phyloP scores from a whole-genome alignment of 2,113 vertebrate species.

The Poeciliopsis prolifica region DNA sequence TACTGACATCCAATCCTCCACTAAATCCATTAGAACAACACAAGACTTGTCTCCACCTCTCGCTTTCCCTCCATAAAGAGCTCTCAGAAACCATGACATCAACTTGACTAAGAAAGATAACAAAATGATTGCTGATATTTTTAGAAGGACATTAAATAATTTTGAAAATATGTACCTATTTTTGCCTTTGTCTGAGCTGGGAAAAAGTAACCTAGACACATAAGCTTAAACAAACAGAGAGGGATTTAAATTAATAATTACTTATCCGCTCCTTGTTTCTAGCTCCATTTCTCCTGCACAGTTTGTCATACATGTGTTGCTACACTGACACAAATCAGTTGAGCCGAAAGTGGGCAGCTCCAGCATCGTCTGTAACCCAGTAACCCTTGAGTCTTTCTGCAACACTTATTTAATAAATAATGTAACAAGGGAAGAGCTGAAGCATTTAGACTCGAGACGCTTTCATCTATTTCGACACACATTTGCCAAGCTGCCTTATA shows the following conservation, averaged over 20 bases:
- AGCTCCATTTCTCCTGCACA: conserved; percentile 9
- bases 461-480: conserved; percentile 40
- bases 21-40: conserved; percentile 7
- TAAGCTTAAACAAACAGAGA: not conserved
- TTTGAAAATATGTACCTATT: not conserved
- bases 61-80: not conserved
- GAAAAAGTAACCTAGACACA: not conserved
- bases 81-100: not conserved
- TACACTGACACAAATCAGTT: conserved; percentile 22
- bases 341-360: conserved; percentile 31
- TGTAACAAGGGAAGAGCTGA: conserved; percentile 44
- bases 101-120: not conserved
- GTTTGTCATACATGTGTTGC: conserved; percentile 17
- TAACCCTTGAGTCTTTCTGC: conserved; percentile 59
- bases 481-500: conserved; percentile 34
- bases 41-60: not conserved
- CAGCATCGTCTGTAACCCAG: conserved; percentile 58
- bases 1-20: not conserved
- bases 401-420: conserved; percentile 68
- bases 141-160: not conserved
- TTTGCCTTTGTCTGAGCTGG: conserved; percentile 1
- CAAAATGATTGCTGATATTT: not conserved
- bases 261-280: not conserved
- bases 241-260: not conserved
- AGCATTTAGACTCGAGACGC: conserved; percentile 42